A percentile compares a stretch with the other conserved stretches of the same genome.
Evolutionary conservation across 2,113 vertebrate genomes (phyloP).

Genomic region (Elephantulus edwardii): DNA sequence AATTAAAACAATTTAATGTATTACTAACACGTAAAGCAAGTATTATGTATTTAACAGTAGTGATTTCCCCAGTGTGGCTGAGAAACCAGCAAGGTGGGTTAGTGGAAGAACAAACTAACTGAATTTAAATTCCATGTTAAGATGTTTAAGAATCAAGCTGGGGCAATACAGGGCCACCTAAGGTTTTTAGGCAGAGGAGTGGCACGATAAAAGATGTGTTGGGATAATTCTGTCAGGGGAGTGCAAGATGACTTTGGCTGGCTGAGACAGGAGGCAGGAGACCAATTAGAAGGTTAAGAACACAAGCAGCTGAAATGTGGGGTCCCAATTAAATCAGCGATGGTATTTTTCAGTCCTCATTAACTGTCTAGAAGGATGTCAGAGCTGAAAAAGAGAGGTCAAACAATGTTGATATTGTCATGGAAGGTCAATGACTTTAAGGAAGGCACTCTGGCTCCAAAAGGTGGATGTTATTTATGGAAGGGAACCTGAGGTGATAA

Average conservation of each 20-base stretch:
- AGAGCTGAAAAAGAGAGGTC: background rate
- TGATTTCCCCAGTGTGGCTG: background rate
- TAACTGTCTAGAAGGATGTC: conserved; percentile 33
- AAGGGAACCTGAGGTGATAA: background rate
- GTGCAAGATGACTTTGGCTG: conserved; percentile 4
- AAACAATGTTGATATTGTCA: background rate
- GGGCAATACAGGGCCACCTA: background rate
- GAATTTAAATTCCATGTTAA: background rate
- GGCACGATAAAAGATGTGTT: background rate
- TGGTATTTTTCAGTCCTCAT: background rate
- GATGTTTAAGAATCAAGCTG: conserved; percentile 9
- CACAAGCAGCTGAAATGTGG: conserved; percentile 33
- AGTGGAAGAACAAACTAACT: background rate
- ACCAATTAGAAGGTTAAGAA: conserved; percentile 33
- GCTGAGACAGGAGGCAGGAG: background rate
- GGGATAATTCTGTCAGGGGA: conserved; percentile 20
- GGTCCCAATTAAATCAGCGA: conserved; percentile 25
- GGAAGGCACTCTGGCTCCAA: too few relatives aligned
- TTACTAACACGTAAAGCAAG: background rate
- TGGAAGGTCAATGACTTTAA: background rate
- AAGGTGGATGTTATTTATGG: background rate
- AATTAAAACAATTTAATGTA: background rate
- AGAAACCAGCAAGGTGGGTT: background rate
- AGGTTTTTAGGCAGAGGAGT: background rate
- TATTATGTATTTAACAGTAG: background rate